These are phyloP conservation scores for Hormiphora californensis DNA, from an alignment of 37 sponge, comb jelly and placozoan genomes.

Conservation along the genomic window DNA sequence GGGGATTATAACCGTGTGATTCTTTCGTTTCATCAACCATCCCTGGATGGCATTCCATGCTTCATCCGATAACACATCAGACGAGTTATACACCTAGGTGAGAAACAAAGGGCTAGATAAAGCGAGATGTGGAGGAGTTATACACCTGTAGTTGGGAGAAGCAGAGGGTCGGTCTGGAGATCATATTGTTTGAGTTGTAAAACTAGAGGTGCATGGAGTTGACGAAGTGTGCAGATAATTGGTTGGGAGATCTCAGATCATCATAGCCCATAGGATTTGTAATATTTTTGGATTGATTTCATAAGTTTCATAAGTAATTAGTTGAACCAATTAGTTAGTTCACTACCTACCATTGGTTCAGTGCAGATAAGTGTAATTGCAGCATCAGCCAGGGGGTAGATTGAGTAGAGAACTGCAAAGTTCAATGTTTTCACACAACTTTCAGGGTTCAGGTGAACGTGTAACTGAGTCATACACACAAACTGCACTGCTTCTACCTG, in stretches of 20 bases:
- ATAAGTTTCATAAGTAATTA: background rate
- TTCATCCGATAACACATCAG: too few species aligned
- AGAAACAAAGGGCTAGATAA: too few species aligned
- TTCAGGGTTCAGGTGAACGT: conserved; percentile 41
- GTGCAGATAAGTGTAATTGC: conserved; percentile 1
- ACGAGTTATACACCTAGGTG: too few species aligned
- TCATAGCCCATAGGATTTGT: background rate
- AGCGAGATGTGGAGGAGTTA: too few species aligned
- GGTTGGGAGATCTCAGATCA: too few species aligned
- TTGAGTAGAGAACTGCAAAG: conserved; percentile 38
- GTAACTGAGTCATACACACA: conserved; percentile 41
- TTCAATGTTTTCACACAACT: conserved; percentile 21
- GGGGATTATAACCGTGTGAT: background rate
- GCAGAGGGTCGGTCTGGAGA: too few species aligned
- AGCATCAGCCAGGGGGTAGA: conserved; percentile 24
- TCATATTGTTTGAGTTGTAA: too few species aligned
- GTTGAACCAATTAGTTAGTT: background rate
- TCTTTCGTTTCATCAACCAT: too few species aligned
- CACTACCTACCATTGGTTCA: background rate
- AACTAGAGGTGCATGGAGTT: too few species aligned
- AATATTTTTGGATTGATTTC: background rate
- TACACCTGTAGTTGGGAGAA: too few species aligned
- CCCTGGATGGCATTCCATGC: too few species aligned
- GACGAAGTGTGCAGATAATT: too few species aligned
- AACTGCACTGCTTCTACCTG: conserved; percentile 3